Percentiles rank a stretch among this genome's conserved stretches.
Conservation (phyloP, 2,888 invertebrate genomes). For the Hydraecia micacea region DNA sequence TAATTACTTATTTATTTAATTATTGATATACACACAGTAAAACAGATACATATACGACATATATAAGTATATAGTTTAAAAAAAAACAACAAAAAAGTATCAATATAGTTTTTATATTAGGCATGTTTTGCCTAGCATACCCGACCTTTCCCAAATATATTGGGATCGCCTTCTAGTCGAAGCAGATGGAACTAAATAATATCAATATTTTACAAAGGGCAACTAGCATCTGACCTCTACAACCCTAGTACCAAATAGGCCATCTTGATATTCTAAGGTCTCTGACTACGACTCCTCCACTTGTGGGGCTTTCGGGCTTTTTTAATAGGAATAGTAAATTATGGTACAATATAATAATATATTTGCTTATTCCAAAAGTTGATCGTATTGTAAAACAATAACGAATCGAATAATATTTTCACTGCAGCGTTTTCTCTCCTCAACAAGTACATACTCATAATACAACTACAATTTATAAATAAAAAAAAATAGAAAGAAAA, state of each 20-base stretch:
- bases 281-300: background rate
- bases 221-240: background rate
- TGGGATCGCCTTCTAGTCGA: background rate
- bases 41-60: no score
- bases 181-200: slow-evolving; percentile 20
- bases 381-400: background rate
- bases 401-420: background rate
- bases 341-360: background rate
- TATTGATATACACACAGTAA: no score
- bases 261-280: background rate
- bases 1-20: no score
- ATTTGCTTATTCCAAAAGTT: background rate
- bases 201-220: slow-evolving; percentile 35
- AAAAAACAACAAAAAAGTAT: no score
- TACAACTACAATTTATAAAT: background rate
- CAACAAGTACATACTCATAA: no score
- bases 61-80: no score
- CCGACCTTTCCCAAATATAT: slow-evolving; percentile 8
- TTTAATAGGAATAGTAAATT: background rate
- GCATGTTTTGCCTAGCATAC: no score
- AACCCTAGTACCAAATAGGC: background rate
- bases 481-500: no score
- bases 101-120: background rate
- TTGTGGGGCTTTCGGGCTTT: background rate
- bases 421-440: background rate